Evolutionary conservation across 2,797 vertebrate species (phyloP).

Genomic region (Oreochromis mossambicus): DNA sequence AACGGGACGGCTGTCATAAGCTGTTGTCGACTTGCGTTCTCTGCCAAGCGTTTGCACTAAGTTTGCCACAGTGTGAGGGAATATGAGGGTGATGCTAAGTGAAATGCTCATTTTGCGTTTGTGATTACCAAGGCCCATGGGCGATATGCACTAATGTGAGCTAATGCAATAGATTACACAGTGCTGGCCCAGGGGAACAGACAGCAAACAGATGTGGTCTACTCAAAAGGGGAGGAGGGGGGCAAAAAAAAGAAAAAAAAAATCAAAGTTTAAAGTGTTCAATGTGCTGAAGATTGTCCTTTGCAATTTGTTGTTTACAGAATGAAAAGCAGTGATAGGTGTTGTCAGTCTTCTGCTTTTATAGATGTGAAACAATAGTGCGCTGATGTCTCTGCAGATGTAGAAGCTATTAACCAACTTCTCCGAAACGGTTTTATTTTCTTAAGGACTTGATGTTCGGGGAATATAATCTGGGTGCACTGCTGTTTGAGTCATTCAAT

Average conservation of each 20-base stretch:
- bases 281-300: conserved; percentile 71
- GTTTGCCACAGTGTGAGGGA: conserved; percentile 61
- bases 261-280: conserved; percentile 71
- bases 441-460: neutral
- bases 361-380: neutral
- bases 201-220: conserved; percentile 78
- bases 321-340: conserved; percentile 36
- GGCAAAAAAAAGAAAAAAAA: neutral
- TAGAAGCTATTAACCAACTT: neutral
- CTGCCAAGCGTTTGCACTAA: conserved; percentile 55
- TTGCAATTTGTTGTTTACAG: conserved; percentile 61
- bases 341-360: conserved; percentile 40
- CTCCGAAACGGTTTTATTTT: neutral
- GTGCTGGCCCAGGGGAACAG: conserved; percentile 71
- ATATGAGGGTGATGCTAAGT: conserved; percentile 80
- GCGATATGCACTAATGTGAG: conserved; percentile 86
- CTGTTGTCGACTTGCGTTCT: conserved; percentile 55
- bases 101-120: conserved; percentile 85
- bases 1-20: conserved; percentile 63
- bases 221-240: conserved; percentile 51
- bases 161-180: conserved; percentile 88
- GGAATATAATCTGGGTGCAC: neutral
- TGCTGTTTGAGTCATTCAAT: neutral
- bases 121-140: conserved; percentile 83
- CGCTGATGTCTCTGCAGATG: neutral